These are phyloP conservation scores for Camelus dromedarius DNA, from an alignment of 2,113 vertebrate species.

Conservation along the genomic window DNA sequence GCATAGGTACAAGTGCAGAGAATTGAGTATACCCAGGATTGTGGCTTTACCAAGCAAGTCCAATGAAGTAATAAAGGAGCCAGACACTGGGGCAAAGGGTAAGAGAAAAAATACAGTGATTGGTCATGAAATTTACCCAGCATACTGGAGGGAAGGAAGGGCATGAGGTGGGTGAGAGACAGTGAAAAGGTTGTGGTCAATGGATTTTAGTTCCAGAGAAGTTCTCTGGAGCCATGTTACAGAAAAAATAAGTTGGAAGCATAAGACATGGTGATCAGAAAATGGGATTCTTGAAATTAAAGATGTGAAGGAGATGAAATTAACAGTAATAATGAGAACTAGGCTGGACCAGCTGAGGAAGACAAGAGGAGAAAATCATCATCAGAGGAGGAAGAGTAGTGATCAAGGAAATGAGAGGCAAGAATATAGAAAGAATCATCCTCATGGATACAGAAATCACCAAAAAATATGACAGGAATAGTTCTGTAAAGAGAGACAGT, in stretches of 20 bases:
- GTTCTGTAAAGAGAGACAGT: neutral
- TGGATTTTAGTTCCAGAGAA: neutral
- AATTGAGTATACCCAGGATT: neutral
- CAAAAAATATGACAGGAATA: neutral
- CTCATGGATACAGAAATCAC: neutral
- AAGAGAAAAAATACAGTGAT: neutral
- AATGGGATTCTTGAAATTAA: neutral
- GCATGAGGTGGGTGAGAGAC: neutral
- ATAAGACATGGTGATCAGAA: neutral
- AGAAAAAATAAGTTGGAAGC: neutral
- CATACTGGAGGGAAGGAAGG: neutral
- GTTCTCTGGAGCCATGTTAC: neutral
- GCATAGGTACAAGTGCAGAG: neutral
- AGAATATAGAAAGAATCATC: neutral
- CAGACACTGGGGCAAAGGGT: neutral
- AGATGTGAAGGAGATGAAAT: neutral
- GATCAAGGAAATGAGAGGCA: neutral
- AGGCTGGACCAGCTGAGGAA: neutral
- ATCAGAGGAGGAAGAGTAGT: neutral
- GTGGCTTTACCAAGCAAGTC: neutral
- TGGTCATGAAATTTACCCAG: neutral
- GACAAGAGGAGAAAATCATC: neutral
- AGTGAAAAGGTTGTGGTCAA: accelerated
- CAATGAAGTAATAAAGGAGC: neutral
- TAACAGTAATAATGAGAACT: neutral